Evolutionary conservation across 2,113 vertebrate species (phyloP), one percentile per base, ranked within the genome.

Genomic region (Rhegmatorhina hoffmannsi): DNA sequence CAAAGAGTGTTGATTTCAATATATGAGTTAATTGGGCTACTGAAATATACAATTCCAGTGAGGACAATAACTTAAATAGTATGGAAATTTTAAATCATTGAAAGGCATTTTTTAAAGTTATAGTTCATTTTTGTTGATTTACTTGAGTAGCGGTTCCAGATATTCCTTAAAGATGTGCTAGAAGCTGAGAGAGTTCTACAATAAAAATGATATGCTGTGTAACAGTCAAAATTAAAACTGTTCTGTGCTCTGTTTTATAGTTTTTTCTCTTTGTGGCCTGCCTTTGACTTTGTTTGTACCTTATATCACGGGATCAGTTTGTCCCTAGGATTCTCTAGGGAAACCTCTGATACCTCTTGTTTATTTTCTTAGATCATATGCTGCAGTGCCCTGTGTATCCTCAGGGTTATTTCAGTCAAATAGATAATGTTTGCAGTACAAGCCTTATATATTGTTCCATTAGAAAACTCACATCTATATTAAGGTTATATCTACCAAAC

Each of bases 191-290:
- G 28, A 63, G 17, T 75, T 92, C 73, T 63, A 75, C 47, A 64
- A 60, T 93, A 92, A 93, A 96, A 95, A 24, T 97, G 24, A 94
- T 92, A 62, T 60, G 91, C 17, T 69, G 40, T 85, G 21, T 68
- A 92, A 58, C 43, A 85, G 63, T 90, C 88, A 81, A 84, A 76
- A 81, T 58, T 55, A 64, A 89, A 95, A 87, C 69, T 86, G 34
- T 83, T 90, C 38, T 82, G 47, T 9, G 3, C 62, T 89, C 53
- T 66, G 82, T 94, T 95, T 94, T 91, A 70, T 86, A 50, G 2
- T 52, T n/a, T 82, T 95, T 95, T 85, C 19, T 90, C 59, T 95
- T 73, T 77, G 62, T 85, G 62, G 17, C 33, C 28, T 91, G n/a
- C 13, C 28, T 92, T 96, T 91, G 66, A 46, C 76, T 93, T 91